phyloP scores from a whole-genome alignment of 2,113 vertebrate genomes.

The Etheostoma cragini region DNA sequence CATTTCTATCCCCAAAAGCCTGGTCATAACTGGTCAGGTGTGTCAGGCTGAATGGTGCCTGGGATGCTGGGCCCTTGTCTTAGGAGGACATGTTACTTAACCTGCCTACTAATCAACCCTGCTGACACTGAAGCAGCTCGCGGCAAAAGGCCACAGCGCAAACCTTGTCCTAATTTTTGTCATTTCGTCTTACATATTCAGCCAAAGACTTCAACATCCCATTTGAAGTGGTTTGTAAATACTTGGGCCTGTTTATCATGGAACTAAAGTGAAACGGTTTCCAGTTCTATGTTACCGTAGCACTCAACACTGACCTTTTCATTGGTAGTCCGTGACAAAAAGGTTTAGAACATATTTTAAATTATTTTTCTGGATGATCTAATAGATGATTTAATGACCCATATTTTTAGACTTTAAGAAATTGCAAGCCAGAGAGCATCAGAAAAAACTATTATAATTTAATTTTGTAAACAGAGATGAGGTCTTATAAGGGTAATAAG shows the following conservation, averaged over 20 bases:
- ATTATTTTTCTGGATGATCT: neutral
- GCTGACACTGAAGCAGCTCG: slow-evolving; percentile 20
- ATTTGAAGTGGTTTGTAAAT: neutral
- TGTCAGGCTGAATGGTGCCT: slow-evolving; percentile 34
- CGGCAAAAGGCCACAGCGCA: neutral
- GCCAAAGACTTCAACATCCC: neutral
- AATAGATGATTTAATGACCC: neutral
- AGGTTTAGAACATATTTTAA: neutral
- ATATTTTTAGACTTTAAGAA: too few species aligned
- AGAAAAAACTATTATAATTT: too few species aligned
- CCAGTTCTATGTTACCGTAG: neutral
- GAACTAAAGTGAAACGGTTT: neutral
- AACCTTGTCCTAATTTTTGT: neutral
- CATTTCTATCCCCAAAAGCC: slow-evolving; percentile 58
- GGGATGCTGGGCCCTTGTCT: slow-evolving; percentile 1
- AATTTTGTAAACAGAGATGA: too few species aligned
- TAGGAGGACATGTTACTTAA: slow-evolving; percentile 42
- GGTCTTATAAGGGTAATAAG: too few species aligned
- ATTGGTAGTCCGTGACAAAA: neutral
- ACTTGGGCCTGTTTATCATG: neutral
- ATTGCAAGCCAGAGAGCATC: too few species aligned
- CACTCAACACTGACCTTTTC: neutral
- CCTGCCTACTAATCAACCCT: slow-evolving; percentile 31
- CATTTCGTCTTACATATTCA: neutral
- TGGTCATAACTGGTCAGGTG: slow-evolving; percentile 46